A percentile compares a stretch with the other conserved stretches of the same genome.
Evolutionary conservation across 2,113 vertebrate species (phyloP).

Genomic region (Chaetodon trifascialis): DNA sequence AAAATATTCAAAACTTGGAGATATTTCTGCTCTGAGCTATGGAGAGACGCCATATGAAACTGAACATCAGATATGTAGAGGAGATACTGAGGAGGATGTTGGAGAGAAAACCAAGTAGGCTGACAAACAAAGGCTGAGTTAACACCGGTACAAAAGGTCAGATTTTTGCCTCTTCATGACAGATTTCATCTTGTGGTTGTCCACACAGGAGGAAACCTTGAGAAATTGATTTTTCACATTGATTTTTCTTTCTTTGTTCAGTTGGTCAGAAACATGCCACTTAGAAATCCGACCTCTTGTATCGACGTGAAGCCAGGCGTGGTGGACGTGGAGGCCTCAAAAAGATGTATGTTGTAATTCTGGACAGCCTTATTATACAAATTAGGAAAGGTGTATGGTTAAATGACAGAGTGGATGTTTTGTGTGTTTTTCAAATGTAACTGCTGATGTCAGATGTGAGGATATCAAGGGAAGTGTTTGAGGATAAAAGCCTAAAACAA

Average conservation of each 20-base stretch:
- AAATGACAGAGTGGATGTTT: slow-evolving; percentile 53
- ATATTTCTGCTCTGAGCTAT: slow-evolving; percentile 43
- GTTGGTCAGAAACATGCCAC: slow-evolving; percentile 1
- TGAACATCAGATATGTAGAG: slow-evolving; percentile 55
- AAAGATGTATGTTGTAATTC: background rate
- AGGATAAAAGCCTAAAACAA: slow-evolving; percentile 62
- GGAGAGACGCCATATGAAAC: slow-evolving; percentile 73
- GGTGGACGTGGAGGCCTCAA: background rate
- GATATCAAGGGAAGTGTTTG: slow-evolving; percentile 36
- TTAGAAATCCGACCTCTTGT: slow-evolving; percentile 38
- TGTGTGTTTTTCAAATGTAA: slow-evolving; percentile 45
- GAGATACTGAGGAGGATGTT: slow-evolving; percentile 48
- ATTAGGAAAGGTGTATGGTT: slow-evolving; percentile 12
- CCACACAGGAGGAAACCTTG: slow-evolving; percentile 40
- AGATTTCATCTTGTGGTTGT: slow-evolving; percentile 35
- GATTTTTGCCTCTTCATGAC: slow-evolving; percentile 34
- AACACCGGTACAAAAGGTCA: slow-evolving; percentile 54
- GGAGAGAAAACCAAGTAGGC: slow-evolving; percentile 13
- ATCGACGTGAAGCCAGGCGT: background rate
- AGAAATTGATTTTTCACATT: slow-evolving; percentile 48
- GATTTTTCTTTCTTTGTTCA: slow-evolving; percentile 44
- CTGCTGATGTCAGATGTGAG: slow-evolving; percentile 55
- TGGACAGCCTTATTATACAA: slow-evolving; percentile 36
- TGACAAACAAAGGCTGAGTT: slow-evolving; percentile 23
- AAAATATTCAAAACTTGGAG: slow-evolving; percentile 41